Evolutionary conservation across 2,113 vertebrate genomes (phyloP).

Genomic region (Strix uralensis): DNA sequence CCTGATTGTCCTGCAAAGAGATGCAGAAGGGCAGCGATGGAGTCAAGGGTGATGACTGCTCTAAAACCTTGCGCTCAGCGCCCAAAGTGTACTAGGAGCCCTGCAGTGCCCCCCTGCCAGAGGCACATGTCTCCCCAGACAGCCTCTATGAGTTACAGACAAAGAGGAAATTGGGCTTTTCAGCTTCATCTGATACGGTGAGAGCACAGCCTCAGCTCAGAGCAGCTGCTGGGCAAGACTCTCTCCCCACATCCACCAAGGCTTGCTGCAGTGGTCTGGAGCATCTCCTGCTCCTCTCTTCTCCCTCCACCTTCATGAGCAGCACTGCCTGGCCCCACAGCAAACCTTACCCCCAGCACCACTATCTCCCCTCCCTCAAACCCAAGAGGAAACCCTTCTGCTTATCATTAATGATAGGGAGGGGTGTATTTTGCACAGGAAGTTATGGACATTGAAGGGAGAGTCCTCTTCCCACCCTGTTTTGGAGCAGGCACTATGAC

Average conservation of each 20-base stretch:
- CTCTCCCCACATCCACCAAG: not conserved
- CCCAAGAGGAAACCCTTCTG: not conserved
- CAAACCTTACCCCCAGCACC: not conserved
- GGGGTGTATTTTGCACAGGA: not conserved
- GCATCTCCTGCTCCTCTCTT: not conserved
- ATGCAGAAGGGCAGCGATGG: not conserved
- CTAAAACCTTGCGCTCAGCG: accelerated
- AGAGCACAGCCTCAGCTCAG: not conserved
- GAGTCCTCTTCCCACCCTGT: not conserved
- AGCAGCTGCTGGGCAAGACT: accelerated
- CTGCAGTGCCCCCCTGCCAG: accelerated
- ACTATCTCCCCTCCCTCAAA: not conserved
- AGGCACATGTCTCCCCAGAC: not conserved
- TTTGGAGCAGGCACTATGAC: not conserved
- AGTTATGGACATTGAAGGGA: not conserved
- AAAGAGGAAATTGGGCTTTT: not conserved
- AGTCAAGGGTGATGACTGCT: not conserved
- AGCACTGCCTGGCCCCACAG: not conserved
- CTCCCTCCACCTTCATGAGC: not conserved
- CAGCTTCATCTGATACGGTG: accelerated
- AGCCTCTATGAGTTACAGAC: not conserved
- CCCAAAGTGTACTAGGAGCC: accelerated
- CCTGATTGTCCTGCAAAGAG: constrained; percentile 89
- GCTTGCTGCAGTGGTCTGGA: not conserved
- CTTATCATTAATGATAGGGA: not conserved